Percentiles rank a stretch among this genome's conserved stretches.
Evolutionary conservation across 1,140 invertebrate species (phyloP).

Genomic region (Scaptomyza montana): DNA sequence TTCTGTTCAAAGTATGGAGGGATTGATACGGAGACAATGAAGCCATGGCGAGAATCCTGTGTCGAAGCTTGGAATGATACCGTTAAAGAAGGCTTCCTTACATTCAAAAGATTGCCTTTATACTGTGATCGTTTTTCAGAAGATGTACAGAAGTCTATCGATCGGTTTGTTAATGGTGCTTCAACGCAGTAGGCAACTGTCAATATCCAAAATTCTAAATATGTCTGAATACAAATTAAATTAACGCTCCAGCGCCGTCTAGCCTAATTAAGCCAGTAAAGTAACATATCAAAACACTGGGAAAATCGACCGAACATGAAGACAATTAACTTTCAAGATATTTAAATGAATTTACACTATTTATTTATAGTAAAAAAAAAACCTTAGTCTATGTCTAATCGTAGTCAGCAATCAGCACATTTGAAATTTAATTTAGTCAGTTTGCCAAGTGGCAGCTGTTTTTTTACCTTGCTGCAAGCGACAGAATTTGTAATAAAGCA

Average conservation of each 20-base stretch:
- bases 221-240: neutral
- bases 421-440: constrained; percentile 38
- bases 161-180: constrained; percentile 6
- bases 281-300: too few species aligned
- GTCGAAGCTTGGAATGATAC: constrained; percentile 35
- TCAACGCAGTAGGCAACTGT: constrained; percentile 13
- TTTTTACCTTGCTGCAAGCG: constrained; percentile 10
- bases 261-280: too few species aligned
- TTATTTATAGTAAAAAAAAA: neutral
- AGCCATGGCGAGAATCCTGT: constrained; percentile 28
- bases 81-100: constrained; percentile 18
- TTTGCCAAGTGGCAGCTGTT: constrained; percentile 35
- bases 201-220: neutral
- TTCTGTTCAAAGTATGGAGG: constrained; percentile 23
- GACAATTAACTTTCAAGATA: neutral
- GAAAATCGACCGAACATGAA: too few species aligned
- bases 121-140: constrained; percentile 33
- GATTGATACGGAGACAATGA: constrained; percentile 7
- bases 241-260: too few species aligned
- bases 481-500: constrained; percentile 49
- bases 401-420: constrained; percentile 16
- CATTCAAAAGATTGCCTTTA: constrained; percentile 7
- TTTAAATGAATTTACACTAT: neutral
- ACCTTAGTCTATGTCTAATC: constrained; percentile 6
- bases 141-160: constrained; percentile 16